Base-by-base conservation (phyloP, 2,888 invertebrate species). In the Melinopterus prodromus region DNA sequence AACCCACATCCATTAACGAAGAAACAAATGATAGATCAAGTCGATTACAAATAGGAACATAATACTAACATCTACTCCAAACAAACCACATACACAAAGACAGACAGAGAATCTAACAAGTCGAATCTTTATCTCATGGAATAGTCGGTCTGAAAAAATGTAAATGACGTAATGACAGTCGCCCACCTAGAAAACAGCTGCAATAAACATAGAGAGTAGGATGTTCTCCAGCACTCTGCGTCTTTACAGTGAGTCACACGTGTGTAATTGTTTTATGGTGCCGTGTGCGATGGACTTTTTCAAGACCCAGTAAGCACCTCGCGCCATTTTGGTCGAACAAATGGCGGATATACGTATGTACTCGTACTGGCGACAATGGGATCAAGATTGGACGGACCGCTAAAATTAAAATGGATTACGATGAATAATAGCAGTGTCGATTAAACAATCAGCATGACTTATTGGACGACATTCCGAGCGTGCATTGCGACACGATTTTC, bases 161-260 rank as follows among this genome's bases (percentile, higher is more conserved):
- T 53, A 53, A 53, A 53, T 53, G 53, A 53, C 53, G 53, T 53
- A 53, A 53, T 53, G 53, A 53, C 53, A 53, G 53, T 9, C 53
- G 53, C 53, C 53, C 53, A 53, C 53, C 9, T 53, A 53, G 53
- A 53, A 53, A 53, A 7, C 53, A 53, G 53, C 53, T 53, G 53
- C 53, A 53, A 53, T 53, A 53, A 53, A 53, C 53, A 53, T 53
- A 53, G 53, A 53, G 53, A 53, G 53, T 53, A 53, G 53, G 53
- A 53, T 53, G 53, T 53, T 53, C 53, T 53, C 53, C 26, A 26
- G 26, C 26, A 26, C 26, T 53, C 12, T 53, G 53, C 53, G 7
- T 53, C 53, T 53, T 53, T 53, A 7, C 53, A 53, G 53, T 53
- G 53, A 53, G 53, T 53, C 53, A 53, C 53, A 53, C 53, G 53